Conservation (phyloP, 2,797 vertebrate genomes). For the Capromys pilorides region DNA sequence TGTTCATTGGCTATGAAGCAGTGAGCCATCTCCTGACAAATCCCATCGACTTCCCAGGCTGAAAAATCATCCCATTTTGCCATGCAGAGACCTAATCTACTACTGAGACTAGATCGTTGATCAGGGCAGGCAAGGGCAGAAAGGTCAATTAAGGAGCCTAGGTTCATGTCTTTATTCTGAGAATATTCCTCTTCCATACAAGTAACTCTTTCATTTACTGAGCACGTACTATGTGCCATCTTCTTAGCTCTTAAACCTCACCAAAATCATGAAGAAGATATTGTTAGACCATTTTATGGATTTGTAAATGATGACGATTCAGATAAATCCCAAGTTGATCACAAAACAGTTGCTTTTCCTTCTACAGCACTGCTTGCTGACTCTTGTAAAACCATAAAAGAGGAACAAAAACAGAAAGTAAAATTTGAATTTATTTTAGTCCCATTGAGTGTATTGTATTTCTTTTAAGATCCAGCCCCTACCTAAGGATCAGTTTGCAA, state of each 20-base stretch:
- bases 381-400: background rate
- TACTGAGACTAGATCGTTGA: background rate
- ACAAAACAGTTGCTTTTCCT: background rate
- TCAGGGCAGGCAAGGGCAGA: constrained; percentile 38
- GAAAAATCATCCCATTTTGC: background rate
- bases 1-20: background rate
- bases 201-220: background rate
- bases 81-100: background rate
- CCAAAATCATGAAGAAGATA: background rate
- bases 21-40: background rate
- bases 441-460: background rate
- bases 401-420: constrained; percentile 21
- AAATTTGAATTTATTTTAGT: constrained; percentile 40
- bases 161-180: background rate
- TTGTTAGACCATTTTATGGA: background rate
- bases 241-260: background rate
- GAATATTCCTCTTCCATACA: background rate
- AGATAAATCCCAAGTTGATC: background rate
- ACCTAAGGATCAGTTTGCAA: constrained; percentile 33
- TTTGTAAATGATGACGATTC: background rate
- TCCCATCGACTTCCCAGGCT: background rate
- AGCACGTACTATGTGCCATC: background rate
- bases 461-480: constrained; percentile 10
- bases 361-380: background rate
- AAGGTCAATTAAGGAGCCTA: background rate